Conservation (phyloP, 2,888 invertebrate genomes). For the Trichopria drosophilae region DNA sequence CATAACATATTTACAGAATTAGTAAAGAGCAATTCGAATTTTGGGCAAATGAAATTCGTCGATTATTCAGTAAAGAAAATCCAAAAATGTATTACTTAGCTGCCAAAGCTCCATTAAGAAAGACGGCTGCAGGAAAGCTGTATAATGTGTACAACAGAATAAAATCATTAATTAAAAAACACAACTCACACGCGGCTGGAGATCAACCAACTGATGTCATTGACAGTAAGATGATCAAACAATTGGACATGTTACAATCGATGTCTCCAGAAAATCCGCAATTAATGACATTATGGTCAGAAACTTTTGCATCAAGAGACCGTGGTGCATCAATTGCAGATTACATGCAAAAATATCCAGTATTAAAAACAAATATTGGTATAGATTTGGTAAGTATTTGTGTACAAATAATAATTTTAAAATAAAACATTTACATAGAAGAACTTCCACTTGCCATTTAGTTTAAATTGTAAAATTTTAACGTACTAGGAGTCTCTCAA, state of each 20-base stretch:
- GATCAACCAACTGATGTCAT: too few species aligned
- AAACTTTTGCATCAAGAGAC: background rate
- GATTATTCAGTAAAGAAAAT: background rate
- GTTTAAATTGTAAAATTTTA: too few species aligned
- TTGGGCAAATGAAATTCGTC: background rate
- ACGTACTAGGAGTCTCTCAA: too few species aligned
- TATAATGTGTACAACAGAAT: too few species aligned
- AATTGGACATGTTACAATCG: too few species aligned
- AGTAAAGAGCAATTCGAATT: background rate
- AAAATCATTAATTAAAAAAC: too few species aligned
- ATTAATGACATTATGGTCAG: background rate
- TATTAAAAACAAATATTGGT: constrained; percentile 2
- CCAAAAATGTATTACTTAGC: background rate
- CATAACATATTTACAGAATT: background rate
- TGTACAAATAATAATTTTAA: too few species aligned
- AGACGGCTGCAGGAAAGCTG: background rate
- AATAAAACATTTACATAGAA: too few species aligned
- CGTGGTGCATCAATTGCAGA: background rate
- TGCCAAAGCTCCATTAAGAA: background rate
- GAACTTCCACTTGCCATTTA: too few species aligned
- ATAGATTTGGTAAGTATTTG: constrained; percentile 1
- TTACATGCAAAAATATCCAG: background rate
- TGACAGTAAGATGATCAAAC: too few species aligned
- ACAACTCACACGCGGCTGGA: too few species aligned
- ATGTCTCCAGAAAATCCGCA: background rate